Evolutionary conservation across 2,888 invertebrate species (phyloP), one percentile per base, ranked within the genome.

Genomic region (Sinohyriopsis cumingii): DNA sequence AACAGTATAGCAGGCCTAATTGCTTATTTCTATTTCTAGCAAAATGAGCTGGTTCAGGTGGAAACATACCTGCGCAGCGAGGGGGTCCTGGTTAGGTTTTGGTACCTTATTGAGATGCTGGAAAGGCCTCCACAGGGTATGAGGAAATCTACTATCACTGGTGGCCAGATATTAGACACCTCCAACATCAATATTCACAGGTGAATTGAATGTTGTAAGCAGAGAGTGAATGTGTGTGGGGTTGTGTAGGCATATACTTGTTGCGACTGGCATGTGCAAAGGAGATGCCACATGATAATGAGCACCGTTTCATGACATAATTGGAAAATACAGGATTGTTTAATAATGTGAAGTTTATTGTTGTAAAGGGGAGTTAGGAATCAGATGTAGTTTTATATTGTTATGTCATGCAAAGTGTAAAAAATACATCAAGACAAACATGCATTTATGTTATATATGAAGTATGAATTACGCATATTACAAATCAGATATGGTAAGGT

Each of bases 61-160:
- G 90, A 90, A 79, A 87, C 88, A 0, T 90, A 90, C 78, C 75
- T 90, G 65, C 68, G 88, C 24, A 87, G 87, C 80, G 90, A 90
- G 72, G 90, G 90, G 5, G 87, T 90, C 7, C 77, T 90, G 28
- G 88, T 90, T 3, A 66, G 90, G 33, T 90, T 86, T 81, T 90
- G 90, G 90, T 90, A 90, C 75, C 90, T 90, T 6, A 78, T 90
- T 24, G 84, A 84, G 59, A 84, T 85, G 79, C 77, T 90, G 65
- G 90, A 90, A 76, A 83, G 88, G 69, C 87, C 90, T 22, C 86
- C 87, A 20, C 84, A 84, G 53, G 88, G 89, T 19, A 79, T 87
- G 67, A 78, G 89, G 60, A 88, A 87, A 71, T 84, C 85, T 22
- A 84, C 84, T 53, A 84, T 87, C 57, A 85, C 86, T 5, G 87